Evolutionary conservation across 2,888 invertebrate genomes (phyloP).

Genomic region (Heliconius ethilla): DNA sequence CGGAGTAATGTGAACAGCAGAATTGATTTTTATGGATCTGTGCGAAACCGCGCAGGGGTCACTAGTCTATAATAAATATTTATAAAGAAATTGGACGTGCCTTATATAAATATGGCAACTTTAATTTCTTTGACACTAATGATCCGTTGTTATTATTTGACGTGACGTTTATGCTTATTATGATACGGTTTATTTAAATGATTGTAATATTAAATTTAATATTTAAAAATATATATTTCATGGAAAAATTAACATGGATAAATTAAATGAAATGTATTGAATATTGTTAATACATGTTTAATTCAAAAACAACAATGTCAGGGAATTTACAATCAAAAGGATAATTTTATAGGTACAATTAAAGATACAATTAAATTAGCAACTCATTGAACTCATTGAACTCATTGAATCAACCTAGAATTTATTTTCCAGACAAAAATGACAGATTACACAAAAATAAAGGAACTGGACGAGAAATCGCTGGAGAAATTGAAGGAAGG

Average conservation of each 20-base stretch:
- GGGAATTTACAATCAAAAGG: not conserved
- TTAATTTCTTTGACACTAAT: not conserved
- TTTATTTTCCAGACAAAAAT: slow-evolving; percentile 29
- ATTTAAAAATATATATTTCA: not conserved
- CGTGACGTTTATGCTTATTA: not conserved
- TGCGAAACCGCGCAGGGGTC: too few relatives aligned
- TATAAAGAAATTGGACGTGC: not conserved
- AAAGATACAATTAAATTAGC: not conserved
- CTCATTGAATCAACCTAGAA: not conserved
- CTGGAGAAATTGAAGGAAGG: slow-evolving; percentile 54
- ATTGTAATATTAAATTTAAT: not conserved
- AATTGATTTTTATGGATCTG: too few relatives aligned
- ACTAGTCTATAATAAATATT: too few relatives aligned
- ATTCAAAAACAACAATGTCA: not conserved
- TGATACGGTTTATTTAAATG: not conserved
- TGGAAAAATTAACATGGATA: not conserved
- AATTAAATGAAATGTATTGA: not conserved
- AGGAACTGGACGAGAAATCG: slow-evolving; percentile 58
- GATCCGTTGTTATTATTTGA: not conserved
- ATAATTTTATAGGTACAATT: not conserved
- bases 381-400: not conserved
- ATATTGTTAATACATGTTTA: not conserved
- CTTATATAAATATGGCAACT: not conserved
- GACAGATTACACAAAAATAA: slow-evolving; percentile 51
- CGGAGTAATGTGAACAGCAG: too few relatives aligned